Conservation (phyloP, 1,140 invertebrate genomes). For the Pogonognathellus flavescens region DNA sequence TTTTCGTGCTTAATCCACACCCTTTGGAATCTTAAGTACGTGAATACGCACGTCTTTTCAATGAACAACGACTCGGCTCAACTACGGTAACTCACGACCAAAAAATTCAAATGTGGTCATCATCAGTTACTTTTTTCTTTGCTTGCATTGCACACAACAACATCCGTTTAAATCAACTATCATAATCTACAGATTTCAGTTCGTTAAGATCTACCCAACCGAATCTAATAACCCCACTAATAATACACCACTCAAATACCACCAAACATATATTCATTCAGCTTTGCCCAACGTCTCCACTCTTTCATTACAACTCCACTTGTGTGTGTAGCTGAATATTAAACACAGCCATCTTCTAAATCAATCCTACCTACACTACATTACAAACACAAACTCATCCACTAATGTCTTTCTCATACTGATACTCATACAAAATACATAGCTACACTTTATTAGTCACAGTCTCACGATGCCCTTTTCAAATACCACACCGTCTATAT, state of each 20-base stretch:
- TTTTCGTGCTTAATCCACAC: conserved; percentile 29
- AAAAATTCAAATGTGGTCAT: conserved; percentile 26
- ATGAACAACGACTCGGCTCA: not conserved
- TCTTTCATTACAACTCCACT: no score
- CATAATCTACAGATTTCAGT: not conserved
- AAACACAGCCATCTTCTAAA: no score
- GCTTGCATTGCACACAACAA: not conserved
- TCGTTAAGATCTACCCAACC: not conserved
- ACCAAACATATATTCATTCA: not conserved
- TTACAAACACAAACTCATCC: no score
- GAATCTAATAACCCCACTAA: not conserved
- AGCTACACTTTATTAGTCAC: no score
- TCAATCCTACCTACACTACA: no score
- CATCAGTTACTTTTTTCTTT: not conserved
- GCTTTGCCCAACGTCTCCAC: no score
- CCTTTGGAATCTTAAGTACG: conserved; percentile 31
- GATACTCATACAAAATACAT: no score
- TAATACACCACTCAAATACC: not conserved
- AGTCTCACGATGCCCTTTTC: no score
- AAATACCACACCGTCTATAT: no score
- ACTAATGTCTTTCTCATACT: no score
- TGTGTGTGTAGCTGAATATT: no score
- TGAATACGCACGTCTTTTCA: conserved; percentile 10
- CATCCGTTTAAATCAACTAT: not conserved
- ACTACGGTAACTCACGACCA: conserved; percentile 37